phyloP scores from a whole-genome alignment of 2,797 vertebrate genomes.

The Ceryle rudis region DNA sequence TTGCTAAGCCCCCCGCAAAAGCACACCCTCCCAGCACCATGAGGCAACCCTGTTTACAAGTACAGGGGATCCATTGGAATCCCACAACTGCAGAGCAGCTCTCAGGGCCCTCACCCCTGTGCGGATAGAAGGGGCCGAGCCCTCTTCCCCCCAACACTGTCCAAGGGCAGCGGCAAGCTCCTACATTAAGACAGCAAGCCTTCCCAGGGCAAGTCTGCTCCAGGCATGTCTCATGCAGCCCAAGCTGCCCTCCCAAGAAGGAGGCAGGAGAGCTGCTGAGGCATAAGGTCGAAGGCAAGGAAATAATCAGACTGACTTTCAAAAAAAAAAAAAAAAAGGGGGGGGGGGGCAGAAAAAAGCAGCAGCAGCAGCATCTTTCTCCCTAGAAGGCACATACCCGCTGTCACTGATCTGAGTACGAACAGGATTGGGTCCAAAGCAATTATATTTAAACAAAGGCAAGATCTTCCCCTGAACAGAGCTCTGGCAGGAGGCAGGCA shows the following conservation, averaged over 20 bases:
- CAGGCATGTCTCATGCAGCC: neutral
- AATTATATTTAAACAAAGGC: slow-evolving; percentile 59
- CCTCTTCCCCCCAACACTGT: neutral
- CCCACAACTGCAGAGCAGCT: neutral
- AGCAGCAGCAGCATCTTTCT: neutral
- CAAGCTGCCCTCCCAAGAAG: neutral
- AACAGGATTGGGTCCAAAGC: slow-evolving; percentile 27
- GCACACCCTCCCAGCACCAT: neutral
- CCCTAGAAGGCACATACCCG: neutral
- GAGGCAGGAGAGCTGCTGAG: neutral
- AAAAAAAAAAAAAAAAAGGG: neutral
- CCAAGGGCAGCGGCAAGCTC: neutral
- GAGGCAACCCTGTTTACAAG: neutral
- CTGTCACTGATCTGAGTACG: neutral
- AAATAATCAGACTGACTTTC: neutral
- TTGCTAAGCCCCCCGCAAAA: accelerated
- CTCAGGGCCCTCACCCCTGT: neutral
- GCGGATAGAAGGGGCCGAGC: neutral
- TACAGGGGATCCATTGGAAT: accelerated
- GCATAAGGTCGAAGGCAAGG: neutral
- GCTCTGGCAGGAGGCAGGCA: slow-evolving; percentile 30
- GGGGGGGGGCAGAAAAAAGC: too few species aligned
- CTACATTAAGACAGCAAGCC: accelerated
- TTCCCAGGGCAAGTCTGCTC: neutral
- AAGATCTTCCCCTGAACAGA: neutral